Evolutionary conservation across 1,140 invertebrate species (phyloP).

Genomic region (Nasonia giraulti): DNA sequence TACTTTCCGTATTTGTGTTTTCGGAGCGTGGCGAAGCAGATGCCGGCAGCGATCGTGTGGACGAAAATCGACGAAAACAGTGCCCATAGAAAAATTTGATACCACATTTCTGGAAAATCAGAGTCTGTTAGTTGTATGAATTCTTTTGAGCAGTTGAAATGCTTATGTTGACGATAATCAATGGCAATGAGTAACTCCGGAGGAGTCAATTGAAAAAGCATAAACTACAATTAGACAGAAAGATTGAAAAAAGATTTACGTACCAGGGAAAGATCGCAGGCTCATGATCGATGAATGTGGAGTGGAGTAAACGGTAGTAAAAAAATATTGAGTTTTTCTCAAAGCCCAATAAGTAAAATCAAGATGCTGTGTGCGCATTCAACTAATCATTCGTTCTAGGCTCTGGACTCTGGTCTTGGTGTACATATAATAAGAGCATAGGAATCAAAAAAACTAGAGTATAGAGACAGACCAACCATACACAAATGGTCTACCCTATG

Average conservation of each 20-base stretch:
- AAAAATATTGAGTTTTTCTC: constrained; percentile 39
- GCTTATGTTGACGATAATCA: not conserved
- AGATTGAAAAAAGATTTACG: constrained; percentile 48
- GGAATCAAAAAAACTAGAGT: constrained; percentile 25
- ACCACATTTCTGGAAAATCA: constrained; percentile 90
- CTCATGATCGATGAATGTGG: constrained; percentile 57
- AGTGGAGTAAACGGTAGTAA: constrained; percentile 47
- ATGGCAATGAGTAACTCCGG: constrained; percentile 4
- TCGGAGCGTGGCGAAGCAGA: constrained; percentile 90
- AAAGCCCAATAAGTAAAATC: constrained; percentile 47
- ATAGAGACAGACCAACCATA: not conserved
- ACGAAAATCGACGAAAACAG: constrained; percentile 94
- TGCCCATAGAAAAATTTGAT: constrained; percentile 95
- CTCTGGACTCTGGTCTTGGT: constrained; percentile 35
- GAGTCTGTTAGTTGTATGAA: constrained; percentile 5
- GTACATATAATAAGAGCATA: constrained; percentile 1
- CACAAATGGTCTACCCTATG: not conserved
- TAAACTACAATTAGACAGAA: constrained; percentile 4
- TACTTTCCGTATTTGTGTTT: constrained; percentile 94
- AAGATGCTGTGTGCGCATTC: constrained; percentile 35
- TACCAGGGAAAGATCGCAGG: constrained; percentile 60
- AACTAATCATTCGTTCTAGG: constrained; percentile 38
- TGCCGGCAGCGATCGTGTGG: constrained; percentile 90
- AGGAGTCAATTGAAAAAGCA: constrained; percentile 2
- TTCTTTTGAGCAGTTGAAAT: not conserved